A percentile compares a stretch with the other conserved stretches of the same genome.
phyloP scores from a whole-genome alignment of 2,888 invertebrate species.

The Drosophila mimetica region DNA sequence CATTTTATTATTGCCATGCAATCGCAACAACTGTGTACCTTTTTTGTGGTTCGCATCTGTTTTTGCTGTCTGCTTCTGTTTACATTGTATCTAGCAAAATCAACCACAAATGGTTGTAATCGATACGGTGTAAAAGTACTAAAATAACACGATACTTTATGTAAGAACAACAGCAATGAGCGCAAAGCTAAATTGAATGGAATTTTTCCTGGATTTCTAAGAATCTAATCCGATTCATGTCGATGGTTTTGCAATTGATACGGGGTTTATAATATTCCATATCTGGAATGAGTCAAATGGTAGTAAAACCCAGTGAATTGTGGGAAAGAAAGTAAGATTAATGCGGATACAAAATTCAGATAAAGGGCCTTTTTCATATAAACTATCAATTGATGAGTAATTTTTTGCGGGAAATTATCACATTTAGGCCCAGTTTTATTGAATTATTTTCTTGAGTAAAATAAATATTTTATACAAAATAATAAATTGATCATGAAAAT shows the following conservation, averaged over 20 bases:
- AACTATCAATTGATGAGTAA: not conserved
- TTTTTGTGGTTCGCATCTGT: slow-evolving; percentile 14
- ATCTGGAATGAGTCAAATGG: slow-evolving; percentile 18
- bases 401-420: not conserved
- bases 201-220: slow-evolving; percentile 29
- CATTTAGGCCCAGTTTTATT: too few relatives aligned
- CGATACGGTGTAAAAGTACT: slow-evolving; percentile 6
- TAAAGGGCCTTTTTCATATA: not conserved
- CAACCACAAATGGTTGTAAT: slow-evolving; percentile 52
- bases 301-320: slow-evolving; percentile 5
- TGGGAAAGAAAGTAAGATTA: slow-evolving; percentile 16
- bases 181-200: slow-evolving; percentile 5
- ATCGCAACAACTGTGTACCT: slow-evolving; percentile 14
- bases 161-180: not conserved
- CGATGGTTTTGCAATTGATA: not conserved
- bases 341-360: not conserved
- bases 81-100: slow-evolving; percentile 5
- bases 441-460: too few relatives aligned
- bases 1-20: slow-evolving; percentile 15
- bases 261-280: slow-evolving; percentile 1
- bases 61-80: slow-evolving; percentile 15
- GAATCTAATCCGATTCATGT: slow-evolving; percentile 7
- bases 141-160: not conserved
- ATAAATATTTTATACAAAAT: too few relatives aligned
- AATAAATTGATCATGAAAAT: not conserved